Base-by-base conservation (phyloP, 1,140 invertebrate genomes). In the Uloborus diversus region DNA sequence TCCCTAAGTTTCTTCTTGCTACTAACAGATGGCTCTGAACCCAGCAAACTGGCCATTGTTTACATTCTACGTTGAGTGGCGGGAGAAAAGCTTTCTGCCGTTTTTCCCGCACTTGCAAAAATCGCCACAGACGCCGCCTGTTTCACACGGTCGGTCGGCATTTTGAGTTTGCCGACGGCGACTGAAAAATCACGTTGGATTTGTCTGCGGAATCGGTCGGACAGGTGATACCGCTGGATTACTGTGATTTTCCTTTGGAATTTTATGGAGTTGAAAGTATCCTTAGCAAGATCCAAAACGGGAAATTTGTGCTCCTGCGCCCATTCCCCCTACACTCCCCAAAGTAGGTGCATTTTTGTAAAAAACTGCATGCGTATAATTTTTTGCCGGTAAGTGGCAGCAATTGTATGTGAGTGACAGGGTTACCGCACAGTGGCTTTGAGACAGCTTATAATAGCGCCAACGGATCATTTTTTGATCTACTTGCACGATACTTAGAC, bases 191-290 rank as follows among this genome's bases (percentile, higher is more conserved):
- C n/a, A n/a, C n/a, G n/a, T n/a, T n/a, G n/a, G n/a, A n/a, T n/a
- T n/a, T n/a, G n/a, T n/a, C n/a, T n/a, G n/a, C n/a, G n/a, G n/a
- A n/a, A n/a, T n/a, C n/a, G n/a, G n/a, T n/a, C n/a, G n/a, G n/a
- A n/a, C n/a, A n/a, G n/a, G n/a, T n/a, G n/a, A n/a, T n/a, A n/a
- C n/a, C n/a, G n/a, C n/a, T n/a, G n/a, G n/a, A n/a, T n/a, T n/a
- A n/a, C n/a, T n/a, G n/a, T n/a, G n/a, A n/a, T n/a, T n/a, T n/a
- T n/a, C n/a, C n/a, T n/a, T 53, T 66, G 25, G 14, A 14, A 17
- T 78, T 71, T 65, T 78, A 78, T 78, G 73, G 73, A 78, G 73
- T 61, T 78, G 20, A 78, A 78, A 78, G 73, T 78, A 49, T 78
- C 73, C n/a, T 59, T 78, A 51, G 73, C 61, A 11, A 78, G 73